Conservation (phyloP, 1,140 invertebrate species). For the Drosophila lini region DNA sequence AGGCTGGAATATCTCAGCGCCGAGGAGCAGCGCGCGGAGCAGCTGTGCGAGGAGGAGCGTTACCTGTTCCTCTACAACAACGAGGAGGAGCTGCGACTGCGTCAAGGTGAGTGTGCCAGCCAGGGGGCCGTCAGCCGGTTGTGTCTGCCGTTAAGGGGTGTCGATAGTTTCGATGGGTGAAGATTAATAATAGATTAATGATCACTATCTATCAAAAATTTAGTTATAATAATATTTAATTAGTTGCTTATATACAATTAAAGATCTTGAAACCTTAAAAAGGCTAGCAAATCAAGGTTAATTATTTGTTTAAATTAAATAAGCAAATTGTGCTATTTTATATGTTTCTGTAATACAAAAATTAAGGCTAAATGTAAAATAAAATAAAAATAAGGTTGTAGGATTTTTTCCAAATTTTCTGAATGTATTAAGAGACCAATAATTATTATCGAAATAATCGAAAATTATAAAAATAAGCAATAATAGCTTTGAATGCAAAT, state of each 20-base stretch:
- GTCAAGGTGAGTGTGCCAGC: conserved; percentile 88
- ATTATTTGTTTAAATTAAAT: too few species aligned
- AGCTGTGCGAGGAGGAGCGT: conserved; percentile 95
- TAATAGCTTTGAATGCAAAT: background rate
- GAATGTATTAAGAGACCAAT: background rate
- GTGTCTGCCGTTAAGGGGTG: conserved; percentile 7
- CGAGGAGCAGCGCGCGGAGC: conserved; percentile 92
- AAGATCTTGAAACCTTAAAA: too few species aligned
- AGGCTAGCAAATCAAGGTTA: background rate
- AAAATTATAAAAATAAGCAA: background rate
- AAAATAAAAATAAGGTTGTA: background rate
- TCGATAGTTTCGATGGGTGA: conserved; percentile 1
- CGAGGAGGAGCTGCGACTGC: conserved; percentile 93
- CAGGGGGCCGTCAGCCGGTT: background rate
- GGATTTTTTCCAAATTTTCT: background rate
- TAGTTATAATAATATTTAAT: too few species aligned
- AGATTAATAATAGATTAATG: too few species aligned
- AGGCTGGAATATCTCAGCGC: conserved; percentile 89
- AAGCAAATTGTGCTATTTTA: background rate
- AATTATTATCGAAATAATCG: background rate
- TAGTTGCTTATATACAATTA: background rate
- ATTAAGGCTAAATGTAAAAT: too few species aligned
- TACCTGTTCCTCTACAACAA: conserved; percentile 94
- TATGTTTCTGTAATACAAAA: too few species aligned
- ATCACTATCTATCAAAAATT: too few species aligned